Conservation (phyloP, 2,888 invertebrate species). For the Alviniconcha strummeri region DNA sequence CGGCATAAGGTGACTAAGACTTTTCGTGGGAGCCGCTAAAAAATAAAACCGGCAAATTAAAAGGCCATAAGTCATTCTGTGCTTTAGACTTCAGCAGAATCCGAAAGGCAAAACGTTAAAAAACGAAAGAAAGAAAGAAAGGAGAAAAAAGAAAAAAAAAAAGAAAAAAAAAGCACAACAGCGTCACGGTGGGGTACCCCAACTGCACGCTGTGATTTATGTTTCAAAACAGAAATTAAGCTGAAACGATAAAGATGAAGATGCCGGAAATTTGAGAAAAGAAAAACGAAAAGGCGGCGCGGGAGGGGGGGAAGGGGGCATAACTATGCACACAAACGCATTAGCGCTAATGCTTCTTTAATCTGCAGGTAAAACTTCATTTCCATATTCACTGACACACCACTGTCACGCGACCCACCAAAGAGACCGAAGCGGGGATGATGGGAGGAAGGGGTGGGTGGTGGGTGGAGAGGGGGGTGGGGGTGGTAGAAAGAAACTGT, state of each 20-base stretch:
- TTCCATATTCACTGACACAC: constrained; percentile 30
- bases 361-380: constrained; percentile 30
- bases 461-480: too few relatives aligned
- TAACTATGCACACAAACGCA: constrained; percentile 23
- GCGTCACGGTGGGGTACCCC: background rate
- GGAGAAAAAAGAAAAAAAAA: background rate
- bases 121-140: background rate
- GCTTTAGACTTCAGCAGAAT: too few relatives aligned
- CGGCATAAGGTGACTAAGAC: too few relatives aligned
- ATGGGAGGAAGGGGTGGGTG: background rate
- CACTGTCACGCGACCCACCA: constrained; percentile 18
- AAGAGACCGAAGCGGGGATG: too few relatives aligned
- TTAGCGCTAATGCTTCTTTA: constrained; percentile 30
- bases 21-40: too few relatives aligned
- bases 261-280: constrained; percentile 23
- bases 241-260: constrained; percentile 8
- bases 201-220: background rate
- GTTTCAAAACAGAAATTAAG: constrained; percentile 16
- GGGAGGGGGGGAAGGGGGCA: background rate
- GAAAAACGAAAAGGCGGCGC: background rate
- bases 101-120: too few relatives aligned
- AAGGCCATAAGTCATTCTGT: too few relatives aligned
- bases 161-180: background rate
- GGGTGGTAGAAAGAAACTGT: constrained; percentile 2
- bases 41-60: too few relatives aligned